Base-by-base conservation (phyloP, 1,140 invertebrate species). In the Oscheius sp. region DNA sequence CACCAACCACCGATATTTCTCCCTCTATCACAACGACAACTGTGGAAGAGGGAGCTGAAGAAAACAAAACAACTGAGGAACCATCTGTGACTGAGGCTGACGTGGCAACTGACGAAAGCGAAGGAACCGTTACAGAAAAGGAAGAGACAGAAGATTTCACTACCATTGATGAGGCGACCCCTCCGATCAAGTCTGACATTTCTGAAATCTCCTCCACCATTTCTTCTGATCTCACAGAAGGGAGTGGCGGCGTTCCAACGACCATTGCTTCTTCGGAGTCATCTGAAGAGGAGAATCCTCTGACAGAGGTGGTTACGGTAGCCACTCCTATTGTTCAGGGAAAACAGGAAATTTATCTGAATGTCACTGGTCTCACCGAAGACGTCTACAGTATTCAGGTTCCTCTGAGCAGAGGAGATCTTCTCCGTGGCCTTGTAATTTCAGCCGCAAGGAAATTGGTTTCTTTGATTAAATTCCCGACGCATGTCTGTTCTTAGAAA, bases 261-360 rank as follows among this genome's bases (percentile, higher is more conserved):
- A 67, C 28, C 10, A 28, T 20, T 32, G 65, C 31, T 20, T 34
- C 58, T 10, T 4, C 20, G 31, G 31, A 20, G 10, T 4, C 4
- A 20, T 55, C 20, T 20, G 52, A 20, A 55, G 68, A 70, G 20
- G 45, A 71, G 20, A 49, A 68, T 52, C 36, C 59, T n/a, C 42
- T 35, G 1, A 59, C 42, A 0, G 35, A 35, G n/a, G 36, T 29
- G 0, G 20, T 29, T 10, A 3, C 69, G 1, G 31, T 20, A 10
- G 2, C 38, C 26, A 46, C 58, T 13, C n/a, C 32, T 29, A 62
- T 42, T 18, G 18, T 31, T 3, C 42, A 42, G 68, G 52, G 23
- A 34, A 63, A 35, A 26, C 62, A 71, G 23, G 67, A 59, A 29
- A n/a, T 31, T 0, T 49, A 68, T 36, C 28, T 64, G 29, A 71